A percentile compares a stretch with the other conserved stretches of the same genome.
Evolutionary conservation across 2,113 vertebrate genomes (phyloP).

Genomic region (Euleptes europaea): DNA sequence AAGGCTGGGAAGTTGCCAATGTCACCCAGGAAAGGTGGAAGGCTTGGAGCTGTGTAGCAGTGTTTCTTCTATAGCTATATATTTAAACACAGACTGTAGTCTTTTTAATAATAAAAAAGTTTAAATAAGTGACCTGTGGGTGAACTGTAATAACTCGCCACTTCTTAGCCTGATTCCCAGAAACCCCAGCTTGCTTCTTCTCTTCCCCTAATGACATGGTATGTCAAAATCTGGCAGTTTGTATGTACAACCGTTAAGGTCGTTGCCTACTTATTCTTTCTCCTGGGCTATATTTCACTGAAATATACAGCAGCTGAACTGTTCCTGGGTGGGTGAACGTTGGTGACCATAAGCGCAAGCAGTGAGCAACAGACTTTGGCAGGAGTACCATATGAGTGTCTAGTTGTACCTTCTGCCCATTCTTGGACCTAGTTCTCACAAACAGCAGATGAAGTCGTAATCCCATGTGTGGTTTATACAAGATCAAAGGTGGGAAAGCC

Average conservation of each 20-base stretch:
- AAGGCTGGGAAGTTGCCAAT: neutral
- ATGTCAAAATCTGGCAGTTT: neutral
- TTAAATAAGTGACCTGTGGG: constrained; percentile 3
- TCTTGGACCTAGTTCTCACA: neutral
- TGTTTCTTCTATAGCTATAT: constrained; percentile 32
- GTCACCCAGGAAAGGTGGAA: neutral
- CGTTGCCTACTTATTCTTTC: neutral
- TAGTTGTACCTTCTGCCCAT: neutral
- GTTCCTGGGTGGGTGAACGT: neutral
- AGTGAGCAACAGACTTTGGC: neutral
- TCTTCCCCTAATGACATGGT: neutral
- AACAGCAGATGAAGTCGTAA: neutral
- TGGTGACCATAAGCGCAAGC: neutral
- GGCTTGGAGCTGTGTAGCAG: neutral
- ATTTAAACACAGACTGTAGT: constrained; percentile 39
- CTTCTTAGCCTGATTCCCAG: neutral
- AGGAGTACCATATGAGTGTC: neutral
- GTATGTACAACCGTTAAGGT: no score
- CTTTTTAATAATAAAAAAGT: constrained; percentile 33
- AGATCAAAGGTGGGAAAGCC: neutral
- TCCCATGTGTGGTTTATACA: neutral
- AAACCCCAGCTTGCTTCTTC: neutral
- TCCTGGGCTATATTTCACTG: neutral
- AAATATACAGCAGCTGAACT: neutral
- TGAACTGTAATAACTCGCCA: neutral